A percentile compares a stretch with the other conserved stretches of the same genome.
These are phyloP conservation scores for Anoura caudifer DNA, from an alignment of 2,113 vertebrate species.

Conservation along the genomic window DNA sequence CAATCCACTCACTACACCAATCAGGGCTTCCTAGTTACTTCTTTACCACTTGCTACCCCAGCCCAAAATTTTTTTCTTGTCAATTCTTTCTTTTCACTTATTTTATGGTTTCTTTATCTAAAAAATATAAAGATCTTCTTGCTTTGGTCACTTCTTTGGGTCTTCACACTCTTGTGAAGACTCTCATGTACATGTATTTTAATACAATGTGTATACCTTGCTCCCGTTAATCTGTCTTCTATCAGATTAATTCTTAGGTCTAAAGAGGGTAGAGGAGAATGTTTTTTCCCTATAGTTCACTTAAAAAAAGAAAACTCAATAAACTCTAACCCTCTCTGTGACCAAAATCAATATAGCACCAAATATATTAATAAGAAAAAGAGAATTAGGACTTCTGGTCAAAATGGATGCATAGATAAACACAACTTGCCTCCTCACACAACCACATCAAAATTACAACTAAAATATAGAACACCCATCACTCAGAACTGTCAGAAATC, in stretches of 20 bases:
- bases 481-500: no score
- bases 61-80: background rate
- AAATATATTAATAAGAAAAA: background rate
- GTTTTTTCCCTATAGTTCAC: background rate
- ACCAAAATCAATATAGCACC: background rate
- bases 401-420: no score
- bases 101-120: background rate
- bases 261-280: background rate
- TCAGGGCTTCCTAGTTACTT: background rate
- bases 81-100: background rate
- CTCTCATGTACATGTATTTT: background rate
- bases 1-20: no score
- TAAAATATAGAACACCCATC: no score
- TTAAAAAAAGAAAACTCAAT: background rate
- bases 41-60: background rate
- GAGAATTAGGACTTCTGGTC: background rate
- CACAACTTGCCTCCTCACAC: no score
- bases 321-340: background rate
- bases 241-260: background rate
- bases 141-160: background rate
- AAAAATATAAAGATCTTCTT: background rate
- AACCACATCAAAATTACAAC: no score
- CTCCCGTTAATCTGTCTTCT: background rate
- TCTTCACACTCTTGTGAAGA: background rate
- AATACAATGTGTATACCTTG: background rate